Base-by-base conservation (phyloP, 2,797 vertebrate species). In the Darevskia nairensis region DNA sequence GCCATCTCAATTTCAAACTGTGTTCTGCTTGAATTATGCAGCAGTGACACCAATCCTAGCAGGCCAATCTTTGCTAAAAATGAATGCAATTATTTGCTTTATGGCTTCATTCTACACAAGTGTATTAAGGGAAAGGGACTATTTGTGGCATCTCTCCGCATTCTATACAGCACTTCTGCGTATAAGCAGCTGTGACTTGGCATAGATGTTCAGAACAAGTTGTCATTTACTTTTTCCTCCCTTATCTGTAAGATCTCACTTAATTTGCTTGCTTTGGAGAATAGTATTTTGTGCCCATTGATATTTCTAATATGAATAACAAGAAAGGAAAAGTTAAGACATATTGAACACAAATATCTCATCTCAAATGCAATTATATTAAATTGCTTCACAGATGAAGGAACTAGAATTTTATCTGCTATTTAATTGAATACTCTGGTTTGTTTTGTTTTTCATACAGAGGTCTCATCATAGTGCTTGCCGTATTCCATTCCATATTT, bases 171-270 rank as follows among this genome's bases (percentile, higher is more conserved):
- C 39, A 87, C 64, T 86, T 94, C 92, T 94, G 89, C 74, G 44
- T 91, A 88, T 82, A 83, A 86, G 82, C 76, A n/a, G 77, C 80
- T 85, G 59, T 87, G 88, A 87, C 94, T 95, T 93, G 93, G 68
- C 84, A 87, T 59, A 82, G 41, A 88, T 39, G 75, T 10, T 17
- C 80, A 82, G 72, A 82, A 75, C 80, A 83, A 89, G 79, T 75
- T 75, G 78, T 88, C 69, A 80, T 89, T 94, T 92, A 86, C 94
- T 93, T 95, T 90, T 82, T 89, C 91, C 80, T 66, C 91, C 69
- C 89, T 92, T 86, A 79, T 93, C 88, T 88, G 92, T 94, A 94
- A 95, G 93, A 93, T 91, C 69, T 91, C 86, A 85, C 85, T 94
- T 90, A 82, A 89, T 95, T 93, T 91, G 84, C 88, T 50, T 86